Conservation (phyloP, 2,888 invertebrate species). For the Eugnorisma glareosa region DNA sequence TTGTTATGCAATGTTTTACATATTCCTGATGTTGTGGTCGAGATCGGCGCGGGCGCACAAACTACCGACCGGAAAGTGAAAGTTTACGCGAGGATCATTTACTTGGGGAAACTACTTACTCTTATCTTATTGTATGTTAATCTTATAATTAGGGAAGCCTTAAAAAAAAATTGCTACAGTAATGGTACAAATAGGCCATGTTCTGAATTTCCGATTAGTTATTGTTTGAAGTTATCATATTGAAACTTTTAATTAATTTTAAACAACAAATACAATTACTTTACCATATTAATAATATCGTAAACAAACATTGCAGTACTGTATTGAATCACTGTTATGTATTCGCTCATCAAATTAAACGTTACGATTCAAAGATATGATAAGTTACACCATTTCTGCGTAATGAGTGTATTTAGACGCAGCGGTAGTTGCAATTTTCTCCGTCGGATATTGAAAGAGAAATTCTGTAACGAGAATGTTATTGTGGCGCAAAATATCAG, state of each 20-base stretch:
- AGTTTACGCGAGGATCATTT: conserved; percentile 65
- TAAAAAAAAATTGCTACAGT: not conserved
- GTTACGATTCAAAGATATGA: not conserved
- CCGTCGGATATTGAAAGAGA: conserved; percentile 56
- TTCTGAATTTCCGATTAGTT: not conserved
- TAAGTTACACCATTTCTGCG: conserved; percentile 35
- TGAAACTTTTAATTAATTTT: not conserved
- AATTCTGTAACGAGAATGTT: conserved; percentile 44
- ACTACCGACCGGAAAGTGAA: conserved; percentile 67
- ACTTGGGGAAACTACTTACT: conserved; percentile 53
- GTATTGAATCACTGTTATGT: conserved; percentile 29
- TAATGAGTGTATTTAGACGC: conserved; percentile 43
- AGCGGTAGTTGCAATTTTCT: conserved; percentile 55
- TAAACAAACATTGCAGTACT: conserved; percentile 8
- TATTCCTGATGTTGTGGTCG: conserved; percentile 63
- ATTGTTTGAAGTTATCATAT: not conserved
- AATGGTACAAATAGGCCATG: not conserved
- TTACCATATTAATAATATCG: not conserved
- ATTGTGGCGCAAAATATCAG: conserved; percentile 15
- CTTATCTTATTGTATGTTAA: conserved; percentile 43
- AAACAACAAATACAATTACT: not conserved
- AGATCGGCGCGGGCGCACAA: conserved; percentile 49
- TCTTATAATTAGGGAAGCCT: conserved; percentile 11
- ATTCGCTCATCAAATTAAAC: conserved; percentile 5
- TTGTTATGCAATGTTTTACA: conserved; percentile 65